Evolutionary conservation across 2,888 invertebrate species (phyloP).

Genomic region (Camptogramma bilineatum): DNA sequence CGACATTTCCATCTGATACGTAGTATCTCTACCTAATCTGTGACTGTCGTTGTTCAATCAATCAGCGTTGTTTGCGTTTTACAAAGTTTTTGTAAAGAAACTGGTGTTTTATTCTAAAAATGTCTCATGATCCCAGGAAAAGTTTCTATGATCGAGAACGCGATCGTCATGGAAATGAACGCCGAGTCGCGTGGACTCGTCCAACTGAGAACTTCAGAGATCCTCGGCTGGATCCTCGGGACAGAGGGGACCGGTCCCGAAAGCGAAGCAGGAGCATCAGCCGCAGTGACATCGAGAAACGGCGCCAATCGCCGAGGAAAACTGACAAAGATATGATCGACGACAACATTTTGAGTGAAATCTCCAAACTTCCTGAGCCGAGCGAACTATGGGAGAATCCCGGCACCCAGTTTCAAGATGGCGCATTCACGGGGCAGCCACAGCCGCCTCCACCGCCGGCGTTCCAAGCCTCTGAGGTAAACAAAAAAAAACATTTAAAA

Average conservation of each 20-base stretch:
- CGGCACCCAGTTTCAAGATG: constrained; percentile 65
- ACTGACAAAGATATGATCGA: constrained; percentile 71
- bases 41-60: no score
- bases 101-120: constrained; percentile 25
- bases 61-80: neutral
- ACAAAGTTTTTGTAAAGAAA: neutral
- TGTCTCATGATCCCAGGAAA: constrained; percentile 65
- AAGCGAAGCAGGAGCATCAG: constrained; percentile 67
- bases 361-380: constrained; percentile 75
- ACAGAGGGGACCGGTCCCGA: constrained; percentile 47
- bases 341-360: constrained; percentile 76
- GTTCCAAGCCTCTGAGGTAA: constrained; percentile 59
- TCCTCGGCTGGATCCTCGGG: constrained; percentile 29
- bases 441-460: constrained; percentile 46
- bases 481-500: neutral
- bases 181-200: constrained; percentile 44
- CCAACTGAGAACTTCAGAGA: constrained; percentile 31
- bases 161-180: constrained; percentile 51
- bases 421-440: constrained; percentile 50
- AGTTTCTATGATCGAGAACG: constrained; percentile 56
- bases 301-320: constrained; percentile 67
- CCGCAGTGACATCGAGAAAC: constrained; percentile 54
- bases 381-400: constrained; percentile 73
- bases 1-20: no score
- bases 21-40: no score